Percentiles rank a stretch among this genome's conserved stretches.
phyloP scores from a whole-genome alignment of 2,113 vertebrate genomes.

The Oncorhynchus clarkii region DNA sequence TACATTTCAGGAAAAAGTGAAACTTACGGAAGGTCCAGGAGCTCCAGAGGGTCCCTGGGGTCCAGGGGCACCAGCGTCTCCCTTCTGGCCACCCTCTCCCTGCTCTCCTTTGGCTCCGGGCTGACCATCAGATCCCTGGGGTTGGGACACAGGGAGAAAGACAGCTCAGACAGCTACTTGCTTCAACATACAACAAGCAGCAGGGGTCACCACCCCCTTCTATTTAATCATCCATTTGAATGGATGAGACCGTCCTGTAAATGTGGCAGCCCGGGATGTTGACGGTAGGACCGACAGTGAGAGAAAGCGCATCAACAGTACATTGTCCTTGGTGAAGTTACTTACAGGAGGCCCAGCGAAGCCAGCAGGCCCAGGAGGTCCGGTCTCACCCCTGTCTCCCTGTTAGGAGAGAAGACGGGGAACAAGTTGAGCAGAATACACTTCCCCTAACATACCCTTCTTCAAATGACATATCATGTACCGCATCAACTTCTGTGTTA shows the following conservation, averaged over 20 bases:
- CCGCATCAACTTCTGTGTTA: too few species aligned
- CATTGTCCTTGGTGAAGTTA: conserved; percentile 43
- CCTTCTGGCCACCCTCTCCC: conserved; percentile 92
- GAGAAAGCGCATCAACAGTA: too few species aligned
- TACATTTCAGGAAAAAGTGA: too few species aligned
- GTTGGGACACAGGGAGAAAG: background rate
- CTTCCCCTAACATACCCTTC: too few species aligned
- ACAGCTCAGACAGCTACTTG: background rate
- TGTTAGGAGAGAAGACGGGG: conserved; percentile 47
- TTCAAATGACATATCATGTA: too few species aligned
- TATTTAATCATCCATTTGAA: too few species aligned
- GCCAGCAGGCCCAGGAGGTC: conserved; percentile 89
- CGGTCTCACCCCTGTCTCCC: conserved; percentile 93
- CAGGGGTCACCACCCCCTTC: too few species aligned
- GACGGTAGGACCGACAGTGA: too few species aligned
- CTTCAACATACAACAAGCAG: background rate
- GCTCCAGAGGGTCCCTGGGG: conserved; percentile 93
- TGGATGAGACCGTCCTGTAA: too few species aligned
- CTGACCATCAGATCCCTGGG: conserved; percentile 89
- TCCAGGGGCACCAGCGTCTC: conserved; percentile 86
- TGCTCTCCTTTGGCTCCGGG: conserved; percentile 90
- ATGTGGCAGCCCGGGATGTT: too few species aligned
- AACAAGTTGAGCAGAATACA: background rate
- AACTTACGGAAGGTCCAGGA: conserved; percentile 86
- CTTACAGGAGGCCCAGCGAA: conserved; percentile 96